Evolutionary conservation across 2,797 vertebrate species (phyloP).

Genomic region (Enteromius unitaeniatus): DNA sequence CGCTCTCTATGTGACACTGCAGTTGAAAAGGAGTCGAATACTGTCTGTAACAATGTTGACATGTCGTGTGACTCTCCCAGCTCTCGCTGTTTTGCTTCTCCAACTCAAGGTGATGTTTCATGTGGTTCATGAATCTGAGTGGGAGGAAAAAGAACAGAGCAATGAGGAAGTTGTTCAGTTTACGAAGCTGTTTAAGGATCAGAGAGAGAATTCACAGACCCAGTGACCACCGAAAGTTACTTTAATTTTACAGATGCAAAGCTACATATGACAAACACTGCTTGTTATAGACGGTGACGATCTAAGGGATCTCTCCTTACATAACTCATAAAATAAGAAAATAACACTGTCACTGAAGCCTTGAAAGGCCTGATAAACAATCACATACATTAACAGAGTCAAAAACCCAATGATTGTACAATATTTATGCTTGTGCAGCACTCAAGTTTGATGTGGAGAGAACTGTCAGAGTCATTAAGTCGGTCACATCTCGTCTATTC

Average conservation of each 20-base stretch:
- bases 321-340: background rate
- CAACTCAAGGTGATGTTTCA: conserved; percentile 98
- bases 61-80: conserved; percentile 98
- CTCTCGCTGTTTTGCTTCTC: conserved; percentile 99
- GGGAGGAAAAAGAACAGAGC: background rate
- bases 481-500: background rate
- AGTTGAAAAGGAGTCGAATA: conserved; percentile 97
- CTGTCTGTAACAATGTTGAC: conserved; percentile 97
- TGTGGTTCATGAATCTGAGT: conserved; percentile 98
- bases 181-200: background rate
- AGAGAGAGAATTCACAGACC: background rate
- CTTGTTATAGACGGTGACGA: background rate
- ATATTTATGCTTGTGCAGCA: background rate
- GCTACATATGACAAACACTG: background rate
- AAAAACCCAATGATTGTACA: background rate
- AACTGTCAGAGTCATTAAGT: background rate
- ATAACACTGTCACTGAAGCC: background rate
- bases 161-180: background rate
- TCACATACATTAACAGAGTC: background rate
- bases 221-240: background rate
- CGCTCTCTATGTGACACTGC: conserved; percentile 98
- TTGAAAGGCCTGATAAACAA: background rate
- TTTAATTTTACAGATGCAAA: background rate
- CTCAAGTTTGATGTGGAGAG: background rate
- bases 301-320: no score